A percentile compares a stretch with the other conserved stretches of the same genome.
Evolutionary conservation across 2,888 invertebrate species (phyloP).

Genomic region (Torymus auratus): DNA sequence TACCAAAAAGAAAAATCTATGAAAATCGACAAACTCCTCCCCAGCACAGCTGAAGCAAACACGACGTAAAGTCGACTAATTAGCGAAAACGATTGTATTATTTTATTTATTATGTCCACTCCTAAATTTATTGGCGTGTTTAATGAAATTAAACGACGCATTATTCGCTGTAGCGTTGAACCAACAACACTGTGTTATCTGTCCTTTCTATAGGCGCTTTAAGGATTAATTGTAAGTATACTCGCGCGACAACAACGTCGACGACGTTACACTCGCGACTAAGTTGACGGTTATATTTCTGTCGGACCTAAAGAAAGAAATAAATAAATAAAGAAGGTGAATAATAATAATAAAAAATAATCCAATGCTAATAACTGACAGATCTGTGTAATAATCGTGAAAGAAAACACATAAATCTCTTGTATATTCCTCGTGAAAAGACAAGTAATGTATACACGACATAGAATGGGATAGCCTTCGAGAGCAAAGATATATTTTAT

Average conservation of each 20-base stretch:
- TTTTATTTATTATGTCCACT: conserved; percentile 7
- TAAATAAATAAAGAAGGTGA: too few species aligned
- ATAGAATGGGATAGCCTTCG: conserved; percentile 43
- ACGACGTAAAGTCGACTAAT: conserved; percentile 8
- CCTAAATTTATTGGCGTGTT: conserved; percentile 10
- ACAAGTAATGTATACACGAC: conserved; percentile 31
- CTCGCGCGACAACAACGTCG: background rate
- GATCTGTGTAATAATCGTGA: conserved; percentile 36
- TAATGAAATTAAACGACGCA: background rate
- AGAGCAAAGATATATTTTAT: conserved; percentile 59
- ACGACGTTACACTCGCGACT: conserved; percentile 15
- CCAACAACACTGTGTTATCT: conserved; percentile 4
- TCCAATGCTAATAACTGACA: conserved; percentile 21
- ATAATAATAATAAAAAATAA: background rate
- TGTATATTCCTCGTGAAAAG: conserved; percentile 45
- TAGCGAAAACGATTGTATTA: conserved; percentile 27
- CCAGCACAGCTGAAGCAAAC: conserved; percentile 52
- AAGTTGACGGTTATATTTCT: conserved; percentile 18
- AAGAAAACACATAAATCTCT: conserved; percentile 30
- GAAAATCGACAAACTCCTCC: conserved; percentile 43
- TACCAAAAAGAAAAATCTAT: conserved; percentile 34
- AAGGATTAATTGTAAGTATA: conserved; percentile 12
- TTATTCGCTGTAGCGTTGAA: background rate
- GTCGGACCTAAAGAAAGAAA: conserved; percentile 27
- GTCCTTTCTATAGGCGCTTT: conserved; percentile 3